Evolutionary conservation across 2,113 vertebrate genomes (phyloP).

Genomic region (Nerophis ophidion): DNA sequence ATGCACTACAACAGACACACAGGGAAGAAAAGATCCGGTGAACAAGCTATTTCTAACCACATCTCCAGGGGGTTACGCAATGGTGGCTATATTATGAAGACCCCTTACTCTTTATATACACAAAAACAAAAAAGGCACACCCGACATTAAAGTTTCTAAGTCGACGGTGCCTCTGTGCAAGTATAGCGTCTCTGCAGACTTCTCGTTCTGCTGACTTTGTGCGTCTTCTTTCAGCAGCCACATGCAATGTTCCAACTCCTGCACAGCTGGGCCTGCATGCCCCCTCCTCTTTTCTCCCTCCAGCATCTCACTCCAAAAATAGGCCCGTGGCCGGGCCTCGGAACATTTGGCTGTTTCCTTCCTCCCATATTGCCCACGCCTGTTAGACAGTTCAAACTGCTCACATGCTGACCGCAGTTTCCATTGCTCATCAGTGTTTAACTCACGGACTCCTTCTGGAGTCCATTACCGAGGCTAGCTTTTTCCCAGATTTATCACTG

Average conservation of each 20-base stretch:
- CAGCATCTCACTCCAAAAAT: constrained; percentile 55
- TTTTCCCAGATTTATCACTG: constrained; percentile 61
- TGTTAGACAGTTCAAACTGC: constrained; percentile 64
- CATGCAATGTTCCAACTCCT: constrained; percentile 53
- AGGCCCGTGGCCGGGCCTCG: constrained; percentile 62
- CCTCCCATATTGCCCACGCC: constrained; percentile 61
- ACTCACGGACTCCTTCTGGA: constrained; percentile 62
- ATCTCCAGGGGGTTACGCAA: constrained; percentile 57
- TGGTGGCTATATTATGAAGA: constrained; percentile 34
- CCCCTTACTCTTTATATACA: constrained; percentile 31
- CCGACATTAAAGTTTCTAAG: constrained; percentile 55
- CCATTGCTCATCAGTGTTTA: constrained; percentile 70
- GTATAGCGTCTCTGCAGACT: constrained; percentile 32
- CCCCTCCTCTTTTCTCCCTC: constrained; percentile 26
- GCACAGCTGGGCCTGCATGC: constrained; percentile 16
- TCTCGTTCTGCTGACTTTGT: constrained; percentile 39
- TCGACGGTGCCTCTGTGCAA: constrained; percentile 40
- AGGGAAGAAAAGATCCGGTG: not conserved
- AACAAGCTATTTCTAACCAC: constrained; percentile 21
- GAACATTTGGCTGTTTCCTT: constrained; percentile 59
- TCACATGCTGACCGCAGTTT: constrained; percentile 64
- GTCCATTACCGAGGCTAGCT: constrained; percentile 64
- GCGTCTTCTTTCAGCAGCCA: constrained; percentile 41
- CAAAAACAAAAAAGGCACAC: constrained; percentile 54
- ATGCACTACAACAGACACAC: not conserved